Percentiles rank a stretch among this genome's conserved stretches.
Evolutionary conservation across 2,797 vertebrate genomes (phyloP).

Genomic region (Acrossocheilus fasciatus): DNA sequence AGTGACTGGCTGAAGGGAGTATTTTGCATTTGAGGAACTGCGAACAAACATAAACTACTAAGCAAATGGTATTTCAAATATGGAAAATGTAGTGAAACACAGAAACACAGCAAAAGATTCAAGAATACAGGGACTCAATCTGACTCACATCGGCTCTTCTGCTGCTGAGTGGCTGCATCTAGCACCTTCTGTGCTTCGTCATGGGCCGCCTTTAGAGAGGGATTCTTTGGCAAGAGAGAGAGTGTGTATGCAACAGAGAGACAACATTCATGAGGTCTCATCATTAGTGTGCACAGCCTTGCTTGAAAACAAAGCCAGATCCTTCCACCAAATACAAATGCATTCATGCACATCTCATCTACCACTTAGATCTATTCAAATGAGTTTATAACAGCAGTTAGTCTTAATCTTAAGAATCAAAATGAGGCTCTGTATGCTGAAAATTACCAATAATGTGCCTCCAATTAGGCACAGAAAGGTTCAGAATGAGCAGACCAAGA

Average conservation of each 20-base stretch:
- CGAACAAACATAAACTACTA: background rate
- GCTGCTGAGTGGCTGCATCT: slow-evolving; percentile 88
- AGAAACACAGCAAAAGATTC: background rate
- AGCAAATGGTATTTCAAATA: background rate
- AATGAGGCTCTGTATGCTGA: slow-evolving; percentile 10
- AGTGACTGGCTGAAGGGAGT: slow-evolving; percentile 80
- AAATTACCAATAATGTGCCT: slow-evolving; percentile 13
- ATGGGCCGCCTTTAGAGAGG: slow-evolving; percentile 81
- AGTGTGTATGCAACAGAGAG: slow-evolving; percentile 1
- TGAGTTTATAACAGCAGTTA: slow-evolving; percentile 4
- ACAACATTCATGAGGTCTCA: background rate
- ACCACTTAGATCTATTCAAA: slow-evolving; percentile 29
- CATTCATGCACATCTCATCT: slow-evolving; percentile 19
- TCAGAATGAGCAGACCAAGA: slow-evolving; percentile 3
- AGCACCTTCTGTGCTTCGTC: slow-evolving; percentile 86
- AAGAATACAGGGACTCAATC: slow-evolving; percentile 2
- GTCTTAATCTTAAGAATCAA: slow-evolving; percentile 12
- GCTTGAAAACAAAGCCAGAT: slow-evolving; percentile 16
- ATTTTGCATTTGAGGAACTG: slow-evolving; percentile 58
- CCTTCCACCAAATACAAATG: slow-evolving; percentile 24
- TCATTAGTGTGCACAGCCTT: slow-evolving; percentile 6
- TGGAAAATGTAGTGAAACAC: background rate
- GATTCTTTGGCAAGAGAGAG: slow-evolving; percentile 58
- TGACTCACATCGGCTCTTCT: slow-evolving; percentile 88
- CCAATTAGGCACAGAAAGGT: slow-evolving; percentile 18